A percentile compares a stretch with the other conserved stretches of the same genome.
Evolutionary conservation across 2,113 vertebrate genomes (phyloP).

Genomic region (Thryonomys swinderianus): DNA sequence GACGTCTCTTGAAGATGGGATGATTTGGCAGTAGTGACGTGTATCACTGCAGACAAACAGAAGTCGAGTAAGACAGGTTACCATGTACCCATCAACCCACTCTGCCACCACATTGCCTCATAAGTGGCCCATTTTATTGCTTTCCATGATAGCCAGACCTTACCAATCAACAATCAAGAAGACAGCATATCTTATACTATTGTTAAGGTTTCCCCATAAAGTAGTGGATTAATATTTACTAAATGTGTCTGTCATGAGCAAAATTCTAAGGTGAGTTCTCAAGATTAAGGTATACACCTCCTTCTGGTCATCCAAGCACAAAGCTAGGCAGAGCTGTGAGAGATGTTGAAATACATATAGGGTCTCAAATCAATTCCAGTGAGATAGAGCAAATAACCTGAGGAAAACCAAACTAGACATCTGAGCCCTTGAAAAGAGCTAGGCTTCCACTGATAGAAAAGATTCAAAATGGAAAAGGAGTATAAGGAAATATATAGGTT

Average conservation of each 20-base stretch:
- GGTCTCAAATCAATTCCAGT: background rate
- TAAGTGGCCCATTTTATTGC: background rate
- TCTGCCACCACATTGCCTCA: background rate
- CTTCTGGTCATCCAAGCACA: background rate
- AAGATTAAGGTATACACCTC: background rate
- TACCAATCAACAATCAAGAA: background rate
- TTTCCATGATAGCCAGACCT: accelerated
- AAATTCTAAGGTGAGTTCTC: background rate
- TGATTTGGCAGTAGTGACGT: background rate
- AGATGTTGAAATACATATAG: background rate
- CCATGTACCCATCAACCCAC: background rate
- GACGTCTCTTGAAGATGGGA: background rate
- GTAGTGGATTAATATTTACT: background rate
- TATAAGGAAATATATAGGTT: background rate
- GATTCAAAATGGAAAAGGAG: background rate
- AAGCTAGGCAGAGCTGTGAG: background rate
- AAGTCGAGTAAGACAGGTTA: background rate
- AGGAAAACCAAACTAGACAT: background rate
- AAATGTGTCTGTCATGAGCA: background rate
- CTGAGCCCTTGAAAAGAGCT: background rate
- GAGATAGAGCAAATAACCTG: background rate
- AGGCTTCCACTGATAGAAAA: background rate
- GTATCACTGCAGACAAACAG: background rate
- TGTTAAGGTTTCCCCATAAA: background rate
- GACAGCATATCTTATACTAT: background rate